Conservation (phyloP, 2,113 vertebrate species). For the Nansenia antarctica region DNA sequence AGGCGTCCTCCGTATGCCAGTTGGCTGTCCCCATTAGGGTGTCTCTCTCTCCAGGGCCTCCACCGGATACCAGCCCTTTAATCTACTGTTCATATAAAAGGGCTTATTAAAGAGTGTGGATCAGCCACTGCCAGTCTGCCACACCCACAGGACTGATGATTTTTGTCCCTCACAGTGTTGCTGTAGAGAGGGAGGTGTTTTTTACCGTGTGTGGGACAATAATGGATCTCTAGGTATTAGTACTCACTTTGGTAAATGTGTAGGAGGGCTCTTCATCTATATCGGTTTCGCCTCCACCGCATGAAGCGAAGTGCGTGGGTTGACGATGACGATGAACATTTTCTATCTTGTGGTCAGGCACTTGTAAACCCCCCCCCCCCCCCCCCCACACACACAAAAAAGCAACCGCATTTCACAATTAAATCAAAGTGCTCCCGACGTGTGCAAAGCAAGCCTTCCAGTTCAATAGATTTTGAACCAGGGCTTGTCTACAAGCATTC, state of each 20-base stretch:
- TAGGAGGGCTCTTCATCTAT: neutral
- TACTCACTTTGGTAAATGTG: conserved; percentile 9
- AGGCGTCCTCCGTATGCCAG: neutral
- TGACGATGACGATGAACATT: neutral
- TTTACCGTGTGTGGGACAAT: neutral
- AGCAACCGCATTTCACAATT: neutral
- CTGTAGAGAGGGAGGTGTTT: conserved; percentile 16
- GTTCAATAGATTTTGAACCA: conserved; percentile 4
- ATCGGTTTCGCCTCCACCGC: conserved; percentile 7
- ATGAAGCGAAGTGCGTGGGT: neutral
- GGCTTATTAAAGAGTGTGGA: conserved; percentile 43
- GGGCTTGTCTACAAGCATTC: neutral
- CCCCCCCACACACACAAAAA: too few relatives aligned
- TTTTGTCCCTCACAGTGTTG: neutral
- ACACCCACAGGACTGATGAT: conserved; percentile 5
- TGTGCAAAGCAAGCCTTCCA: neutral
- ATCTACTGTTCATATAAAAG: conserved; percentile 46
- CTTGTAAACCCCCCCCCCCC: too few relatives aligned
- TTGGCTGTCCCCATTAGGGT: conserved; percentile 18
- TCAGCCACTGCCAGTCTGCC: neutral
- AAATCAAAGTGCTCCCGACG: neutral
- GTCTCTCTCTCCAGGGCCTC: conserved; percentile 8
- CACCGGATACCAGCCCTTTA: conserved; percentile 12
- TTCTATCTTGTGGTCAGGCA: neutral
- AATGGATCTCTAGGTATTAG: conserved; percentile 22